Evolutionary conservation across 1,140 invertebrate genomes (phyloP), one percentile per base, ranked within the genome.

Genomic region (Hypothenemus hampei): DNA sequence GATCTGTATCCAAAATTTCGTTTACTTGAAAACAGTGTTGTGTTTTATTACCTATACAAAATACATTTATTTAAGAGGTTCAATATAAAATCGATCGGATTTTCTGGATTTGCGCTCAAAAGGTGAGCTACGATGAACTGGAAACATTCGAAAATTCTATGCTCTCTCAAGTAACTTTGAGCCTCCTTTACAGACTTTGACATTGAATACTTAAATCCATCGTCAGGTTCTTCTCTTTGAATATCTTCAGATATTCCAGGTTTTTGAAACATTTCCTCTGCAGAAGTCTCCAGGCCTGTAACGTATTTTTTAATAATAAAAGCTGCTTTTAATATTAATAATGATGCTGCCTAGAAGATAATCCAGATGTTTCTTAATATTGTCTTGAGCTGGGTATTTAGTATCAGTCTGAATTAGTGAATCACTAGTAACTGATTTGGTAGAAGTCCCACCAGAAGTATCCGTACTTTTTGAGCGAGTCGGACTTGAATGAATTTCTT

Each of bases 61-160:
- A 75, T 57, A 40, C 74, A 77, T 44, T 72, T 72, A 50, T 77
- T 73, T 36, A 78, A 51, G 7, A 78, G 61, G 47, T 73, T 68
- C 8, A 66, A 51, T 4, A 78, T 61, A 59, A 73, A 77, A 18
- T 69, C 63, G 11, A 78, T 71, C 6, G 76, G 77, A 55, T 78
- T 66, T 0, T 65, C 63, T 19, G 75, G 72, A 35, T 68, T 63
- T 11, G 69, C 63, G 3, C 69, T 63, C 10, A 75, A 41, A 4
- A 78, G 58, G 63, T 77, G 75, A 8, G 69, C 65, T 21, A 75
- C 69, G 3, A 78, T 57, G 57, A 75, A 78, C 50, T 73, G 68
- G 46, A 75, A 74, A 13, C 75, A 68, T 19, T 76, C 70, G 40
- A 67, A 71, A 37, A 77, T 73, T 18, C 66, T 72, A 24, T 71